Conservation (phyloP, 2,888 invertebrate species). For the Macrosiphum euphorbiae region DNA sequence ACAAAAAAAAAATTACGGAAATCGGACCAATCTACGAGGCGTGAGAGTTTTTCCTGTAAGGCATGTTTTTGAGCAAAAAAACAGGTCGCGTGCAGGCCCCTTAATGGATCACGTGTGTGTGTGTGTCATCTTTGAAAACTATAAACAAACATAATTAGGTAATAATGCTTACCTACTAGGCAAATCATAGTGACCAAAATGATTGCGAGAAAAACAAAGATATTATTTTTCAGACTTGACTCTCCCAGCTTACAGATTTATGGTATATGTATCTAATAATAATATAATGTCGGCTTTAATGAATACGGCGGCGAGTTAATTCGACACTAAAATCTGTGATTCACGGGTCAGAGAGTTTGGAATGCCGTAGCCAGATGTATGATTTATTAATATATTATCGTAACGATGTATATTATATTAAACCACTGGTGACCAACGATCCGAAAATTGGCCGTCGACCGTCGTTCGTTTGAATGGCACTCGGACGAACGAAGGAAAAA, state of each 20-base stretch:
- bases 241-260: not conserved
- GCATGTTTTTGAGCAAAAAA: no score
- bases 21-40: no score
- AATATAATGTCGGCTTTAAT: not conserved
- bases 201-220: not conserved
- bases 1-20: no score
- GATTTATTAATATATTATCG: not conserved
- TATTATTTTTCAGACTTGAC: not conserved
- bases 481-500: not conserved
- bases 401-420: not conserved
- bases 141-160: no score
- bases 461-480: not conserved
- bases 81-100: no score
- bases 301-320: not conserved
- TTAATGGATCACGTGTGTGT: no score
- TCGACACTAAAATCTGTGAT: not conserved
- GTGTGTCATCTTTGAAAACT: no score
- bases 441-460: not conserved
- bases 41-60: no score
- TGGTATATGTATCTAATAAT: not conserved
- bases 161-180: no score
- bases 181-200: not conserved
- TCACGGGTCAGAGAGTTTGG: not conserved
- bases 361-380: not conserved
- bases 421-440: not conserved